Evolutionary conservation across 2,797 vertebrate genomes (phyloP).

Genomic region (Potorous gilbertii): DNA sequence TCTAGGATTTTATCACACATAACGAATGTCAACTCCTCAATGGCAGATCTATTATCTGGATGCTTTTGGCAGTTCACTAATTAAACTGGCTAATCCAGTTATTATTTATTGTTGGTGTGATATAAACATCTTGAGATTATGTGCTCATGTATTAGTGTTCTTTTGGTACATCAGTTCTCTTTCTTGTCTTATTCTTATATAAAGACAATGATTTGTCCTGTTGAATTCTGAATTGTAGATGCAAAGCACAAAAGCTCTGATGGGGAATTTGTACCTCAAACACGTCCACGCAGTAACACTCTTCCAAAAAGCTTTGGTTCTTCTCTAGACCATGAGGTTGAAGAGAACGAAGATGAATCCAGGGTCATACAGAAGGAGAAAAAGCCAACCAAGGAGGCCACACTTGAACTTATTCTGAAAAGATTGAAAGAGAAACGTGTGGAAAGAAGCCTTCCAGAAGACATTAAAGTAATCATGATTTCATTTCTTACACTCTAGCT

Average conservation of each 20-base stretch:
- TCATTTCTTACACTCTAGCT: background rate
- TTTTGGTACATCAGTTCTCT: constrained; percentile 22
- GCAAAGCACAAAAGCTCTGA: constrained; percentile 93
- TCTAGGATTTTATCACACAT: background rate
- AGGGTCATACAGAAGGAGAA: constrained; percentile 85
- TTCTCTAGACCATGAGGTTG: constrained; percentile 91
- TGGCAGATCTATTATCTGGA: background rate
- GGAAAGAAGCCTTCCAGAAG: constrained; percentile 95
- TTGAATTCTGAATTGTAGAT: constrained; percentile 86
- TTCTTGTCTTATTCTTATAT: constrained; percentile 30
- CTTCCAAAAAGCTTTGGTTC: constrained; percentile 99
- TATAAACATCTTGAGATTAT: constrained; percentile 51
- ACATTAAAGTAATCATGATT: constrained; percentile 90
- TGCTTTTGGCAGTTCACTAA: background rate
- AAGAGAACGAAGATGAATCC: constrained; percentile 85
- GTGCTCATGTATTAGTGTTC: background rate
- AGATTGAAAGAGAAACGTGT: constrained; percentile 92
- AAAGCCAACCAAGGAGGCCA: constrained; percentile 91
- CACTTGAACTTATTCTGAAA: constrained; percentile 93
- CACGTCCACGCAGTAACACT: constrained; percentile 96
- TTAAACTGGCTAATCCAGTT: constrained; percentile 20
- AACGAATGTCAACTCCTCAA: background rate
- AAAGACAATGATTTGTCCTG: constrained; percentile 36
- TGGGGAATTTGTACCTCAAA: constrained; percentile 92
- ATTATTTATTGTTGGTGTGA: background rate